These are phyloP conservation scores for Vanessa tameamea DNA, from an alignment of 1,140 invertebrate genomes.

Conservation along the genomic window DNA sequence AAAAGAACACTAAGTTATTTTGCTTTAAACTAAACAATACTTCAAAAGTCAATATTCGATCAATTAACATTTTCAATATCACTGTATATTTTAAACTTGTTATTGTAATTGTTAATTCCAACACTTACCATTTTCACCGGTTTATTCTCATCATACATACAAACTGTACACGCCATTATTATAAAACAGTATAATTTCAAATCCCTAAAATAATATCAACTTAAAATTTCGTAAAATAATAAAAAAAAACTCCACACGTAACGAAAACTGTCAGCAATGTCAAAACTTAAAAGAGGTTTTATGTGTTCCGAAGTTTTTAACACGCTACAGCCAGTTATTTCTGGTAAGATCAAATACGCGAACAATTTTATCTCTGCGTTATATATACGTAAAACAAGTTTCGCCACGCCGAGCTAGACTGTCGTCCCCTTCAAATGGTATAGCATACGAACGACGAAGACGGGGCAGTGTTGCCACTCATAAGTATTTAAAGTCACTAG, in stretches of 20 bases:
- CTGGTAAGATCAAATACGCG: no score
- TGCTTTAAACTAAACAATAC: no score
- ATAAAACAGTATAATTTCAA: conserved; percentile 23
- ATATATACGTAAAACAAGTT: conserved; percentile 16
- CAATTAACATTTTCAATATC: background rate
- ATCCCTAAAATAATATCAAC: background rate
- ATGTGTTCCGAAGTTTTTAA: background rate
- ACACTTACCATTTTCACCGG: conserved; percentile 62
- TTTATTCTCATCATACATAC: conserved; percentile 49
- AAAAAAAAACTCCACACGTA: conserved; percentile 1
- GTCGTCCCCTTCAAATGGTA: conserved; percentile 9
- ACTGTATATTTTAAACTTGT: conserved; percentile 1
- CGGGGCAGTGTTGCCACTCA: background rate
- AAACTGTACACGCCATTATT: conserved; percentile 61
- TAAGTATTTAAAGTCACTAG: no score
- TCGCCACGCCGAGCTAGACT: conserved; percentile 11
- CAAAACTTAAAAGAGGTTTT: background rate
- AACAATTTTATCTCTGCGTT: background rate
- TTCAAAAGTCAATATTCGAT: background rate
- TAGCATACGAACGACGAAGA: background rate
- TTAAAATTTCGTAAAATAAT: background rate
- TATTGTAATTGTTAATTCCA: background rate
- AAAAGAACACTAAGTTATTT: background rate
- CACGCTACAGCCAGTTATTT: conserved; percentile 14
- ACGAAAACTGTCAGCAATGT: no score